These are phyloP conservation scores for Andrena chrysosceles DNA, from an alignment of 2,888 invertebrate genomes.

Conservation along the genomic window DNA sequence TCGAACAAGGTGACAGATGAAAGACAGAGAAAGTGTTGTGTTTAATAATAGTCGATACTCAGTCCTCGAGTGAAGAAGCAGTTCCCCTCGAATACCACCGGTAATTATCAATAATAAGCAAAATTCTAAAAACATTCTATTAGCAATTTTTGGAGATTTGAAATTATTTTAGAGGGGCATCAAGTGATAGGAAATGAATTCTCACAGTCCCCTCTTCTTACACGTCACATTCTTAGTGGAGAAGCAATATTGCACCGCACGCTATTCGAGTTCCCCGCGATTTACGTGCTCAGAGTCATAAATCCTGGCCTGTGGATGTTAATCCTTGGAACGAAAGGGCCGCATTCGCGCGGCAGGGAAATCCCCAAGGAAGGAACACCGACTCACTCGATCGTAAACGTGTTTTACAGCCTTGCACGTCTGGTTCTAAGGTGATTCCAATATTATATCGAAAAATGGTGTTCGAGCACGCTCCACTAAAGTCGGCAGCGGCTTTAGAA, in stretches of 20 bases:
- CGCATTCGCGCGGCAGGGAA: not conserved
- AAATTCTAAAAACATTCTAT: too few species aligned
- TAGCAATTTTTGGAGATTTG: too few species aligned
- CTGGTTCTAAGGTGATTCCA: conserved; percentile 4
- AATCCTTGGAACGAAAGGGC: conserved; percentile 17
- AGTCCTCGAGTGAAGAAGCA: not conserved
- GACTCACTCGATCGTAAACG: conserved; percentile 55
- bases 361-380: conserved; percentile 28
- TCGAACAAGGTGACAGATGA: conserved; percentile 5
- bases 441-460: conserved; percentile 2
- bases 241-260: not conserved
- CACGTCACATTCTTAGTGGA: not conserved
- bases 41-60: not conserved
- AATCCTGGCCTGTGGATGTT: conserved; percentile 17
- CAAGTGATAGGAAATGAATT: not conserved
- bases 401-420: conserved; percentile 43
- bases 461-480: conserved; percentile 23
- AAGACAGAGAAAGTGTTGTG: conserved; percentile 33
- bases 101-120: not conserved
- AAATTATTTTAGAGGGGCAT: too few species aligned
- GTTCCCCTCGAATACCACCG: not conserved
- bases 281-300: conserved; percentile 3
- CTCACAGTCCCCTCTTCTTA: not conserved
- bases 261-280: not conserved
- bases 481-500: conserved; percentile 17